Base-by-base conservation (phyloP, 1,140 invertebrate genomes). In the Nasonia giraulti region DNA sequence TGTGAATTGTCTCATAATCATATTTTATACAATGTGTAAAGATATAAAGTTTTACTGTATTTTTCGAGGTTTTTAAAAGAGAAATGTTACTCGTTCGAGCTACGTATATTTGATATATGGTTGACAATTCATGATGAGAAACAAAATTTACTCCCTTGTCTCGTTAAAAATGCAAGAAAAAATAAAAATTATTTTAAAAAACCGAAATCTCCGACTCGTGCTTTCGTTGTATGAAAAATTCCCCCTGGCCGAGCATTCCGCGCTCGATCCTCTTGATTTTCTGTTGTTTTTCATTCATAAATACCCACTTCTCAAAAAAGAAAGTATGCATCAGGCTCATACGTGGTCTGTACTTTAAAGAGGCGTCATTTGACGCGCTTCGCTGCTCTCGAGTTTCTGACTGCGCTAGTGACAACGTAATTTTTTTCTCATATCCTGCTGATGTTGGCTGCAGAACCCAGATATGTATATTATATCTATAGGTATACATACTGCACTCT, bases 41-140 rank as follows among this genome's bases (percentile, higher is more conserved):
- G 31, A 17, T 85, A 81, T 85, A 81, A 69, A 84, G 74, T 85
- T 80, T 76, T 76, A 80, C 44, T 78, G 37, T 82, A 85, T 78
- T 85, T 84, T 85, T 82, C 66, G 66, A 82, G 50, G 37, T 77
- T 85, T 82, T 82, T 82, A 68, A 81, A 73, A 74, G 37, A 68
- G 33, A 40, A 85, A 76, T 62, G 37, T 85, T 85, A 76, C 69
- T 80, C 44, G 5, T 23, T 27, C 78, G 69, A 86, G 62, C 44
- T 83, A 75, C 44, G 31, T 44, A 82, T 68, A 77, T 80, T 83
- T 80, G 66, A 83, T 83, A 62, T 69, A 74, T 80, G 62, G 20
- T 74, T 83, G 77, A 86, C 85, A 80, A 83, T 86, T 86, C 85
- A 86, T 83, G n/a, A 83, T 86, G 78, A 80, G 71, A 78, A 27